Conservation (phyloP, 2,888 invertebrate species). For the Cecidostiba fungosa region DNA sequence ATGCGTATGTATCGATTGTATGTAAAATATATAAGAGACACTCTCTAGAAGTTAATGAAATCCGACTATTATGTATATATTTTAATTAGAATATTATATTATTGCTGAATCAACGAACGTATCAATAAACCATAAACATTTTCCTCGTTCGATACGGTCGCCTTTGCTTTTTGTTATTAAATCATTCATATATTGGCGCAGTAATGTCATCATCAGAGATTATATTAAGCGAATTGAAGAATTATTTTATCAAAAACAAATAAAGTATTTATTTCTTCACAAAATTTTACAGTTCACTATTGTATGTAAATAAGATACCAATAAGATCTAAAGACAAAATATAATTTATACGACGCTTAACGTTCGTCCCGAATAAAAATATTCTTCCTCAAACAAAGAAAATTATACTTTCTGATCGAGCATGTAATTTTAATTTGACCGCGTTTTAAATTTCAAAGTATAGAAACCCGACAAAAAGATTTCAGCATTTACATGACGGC, state of each 20-base stretch:
- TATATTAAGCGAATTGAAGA: too few relatives aligned
- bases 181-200: neutral
- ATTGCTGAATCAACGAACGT: neutral
- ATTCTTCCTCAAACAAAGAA: neutral
- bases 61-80: too few relatives aligned
- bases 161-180: neutral
- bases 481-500: neutral
- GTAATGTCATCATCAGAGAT: too few relatives aligned
- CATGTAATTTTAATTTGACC: neutral
- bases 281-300: too few relatives aligned
- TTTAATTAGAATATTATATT: neutral
- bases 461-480: neutral
- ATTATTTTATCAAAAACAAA: too few relatives aligned
- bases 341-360: neutral
- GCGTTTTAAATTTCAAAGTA: neutral
- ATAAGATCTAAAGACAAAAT: too few relatives aligned
- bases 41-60: too few relatives aligned
- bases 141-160: neutral
- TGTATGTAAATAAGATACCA: too few relatives aligned
- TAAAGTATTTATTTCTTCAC: too few relatives aligned
- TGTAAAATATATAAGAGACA: too few relatives aligned
- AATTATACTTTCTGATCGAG: slow-evolving; percentile 8
- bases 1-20: too few relatives aligned
- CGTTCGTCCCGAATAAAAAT: neutral
- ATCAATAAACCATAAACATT: neutral